Evolutionary conservation across 2,113 vertebrate species (phyloP).

Genomic region (Antechinus stuartii): DNA sequence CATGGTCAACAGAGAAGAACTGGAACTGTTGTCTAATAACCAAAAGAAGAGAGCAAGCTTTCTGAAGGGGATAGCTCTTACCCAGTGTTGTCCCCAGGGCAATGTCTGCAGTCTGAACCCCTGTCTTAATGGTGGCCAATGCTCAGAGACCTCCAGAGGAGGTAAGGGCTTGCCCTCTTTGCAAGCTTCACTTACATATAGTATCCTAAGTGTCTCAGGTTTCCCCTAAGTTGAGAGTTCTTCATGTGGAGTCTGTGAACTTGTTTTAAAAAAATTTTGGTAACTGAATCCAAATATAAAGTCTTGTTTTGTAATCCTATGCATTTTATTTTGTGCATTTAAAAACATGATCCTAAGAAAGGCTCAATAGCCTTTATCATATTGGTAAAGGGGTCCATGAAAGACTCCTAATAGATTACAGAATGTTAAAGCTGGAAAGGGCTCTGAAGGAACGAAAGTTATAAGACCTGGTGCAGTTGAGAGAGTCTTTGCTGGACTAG

Average conservation of each 20-base stretch:
- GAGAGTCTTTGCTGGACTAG: not conserved
- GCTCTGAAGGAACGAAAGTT: not conserved
- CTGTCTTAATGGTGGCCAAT: constrained; percentile 90
- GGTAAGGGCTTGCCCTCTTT: constrained; percentile 81
- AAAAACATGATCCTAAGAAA: not conserved
- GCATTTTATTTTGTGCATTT: not conserved
- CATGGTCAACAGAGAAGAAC: constrained; percentile 85
- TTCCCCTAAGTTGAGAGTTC: not conserved
- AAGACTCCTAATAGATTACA: not conserved
- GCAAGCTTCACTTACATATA: not conserved
- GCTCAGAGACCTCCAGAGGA: constrained; percentile 83
- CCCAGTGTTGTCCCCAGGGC: constrained; percentile 86
- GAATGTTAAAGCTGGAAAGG: not conserved
- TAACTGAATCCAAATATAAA: not conserved
- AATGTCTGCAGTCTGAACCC: constrained; percentile 85
- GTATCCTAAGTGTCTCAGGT: not conserved
- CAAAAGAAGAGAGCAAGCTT: constrained; percentile 76
- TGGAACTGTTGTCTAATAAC: constrained; percentile 75
- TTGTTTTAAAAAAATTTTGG: not conserved
- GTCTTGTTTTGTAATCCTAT: not conserved
- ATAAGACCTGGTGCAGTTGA: not conserved
- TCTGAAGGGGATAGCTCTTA: constrained; percentile 86
- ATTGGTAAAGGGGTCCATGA: not conserved
- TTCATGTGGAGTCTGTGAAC: not conserved
- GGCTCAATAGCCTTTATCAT: not conserved